Percentiles rank a stretch among this genome's conserved stretches.
Evolutionary conservation across 2,797 vertebrate genomes (phyloP).

Genomic region (Knipowitschia caucasica): DNA sequence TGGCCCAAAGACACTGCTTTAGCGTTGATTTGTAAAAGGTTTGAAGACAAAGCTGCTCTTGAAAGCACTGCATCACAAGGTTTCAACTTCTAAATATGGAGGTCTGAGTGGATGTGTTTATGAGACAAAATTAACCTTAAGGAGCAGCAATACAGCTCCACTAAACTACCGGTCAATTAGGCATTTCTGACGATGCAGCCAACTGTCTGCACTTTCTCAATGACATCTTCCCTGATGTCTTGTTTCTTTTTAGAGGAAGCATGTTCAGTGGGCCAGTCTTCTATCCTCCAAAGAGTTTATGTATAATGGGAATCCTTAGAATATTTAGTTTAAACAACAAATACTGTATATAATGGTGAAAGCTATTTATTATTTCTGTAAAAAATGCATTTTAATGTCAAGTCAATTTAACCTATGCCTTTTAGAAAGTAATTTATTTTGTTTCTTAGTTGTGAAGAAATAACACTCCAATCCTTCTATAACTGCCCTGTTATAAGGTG

Average conservation of each 20-base stretch:
- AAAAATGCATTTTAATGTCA: slow-evolving; percentile 50
- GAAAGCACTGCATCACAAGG: slow-evolving; percentile 47
- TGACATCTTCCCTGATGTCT: slow-evolving; percentile 31
- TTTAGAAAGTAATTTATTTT: slow-evolving; percentile 58
- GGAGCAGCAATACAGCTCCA: slow-evolving; percentile 52
- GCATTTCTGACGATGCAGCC: slow-evolving; percentile 43
- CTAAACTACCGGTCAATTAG: slow-evolving; percentile 50
- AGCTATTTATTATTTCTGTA: slow-evolving; percentile 79
- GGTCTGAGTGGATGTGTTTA: slow-evolving; percentile 38
- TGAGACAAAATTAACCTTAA: slow-evolving; percentile 48
- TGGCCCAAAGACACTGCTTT: slow-evolving; percentile 68
- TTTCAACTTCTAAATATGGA: slow-evolving; percentile 46
- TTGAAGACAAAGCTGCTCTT: slow-evolving; percentile 45
- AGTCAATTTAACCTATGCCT: slow-evolving; percentile 45
- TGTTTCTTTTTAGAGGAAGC: slow-evolving; percentile 29
- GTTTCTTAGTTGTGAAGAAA: slow-evolving; percentile 12
- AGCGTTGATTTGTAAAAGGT: slow-evolving; percentile 54
- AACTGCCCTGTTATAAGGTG: slow-evolving; percentile 15
- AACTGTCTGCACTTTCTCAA: slow-evolving; percentile 28
- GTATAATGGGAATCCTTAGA: slow-evolving; percentile 29
- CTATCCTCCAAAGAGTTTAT: slow-evolving; percentile 47
- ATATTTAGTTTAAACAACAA: slow-evolving; percentile 62
- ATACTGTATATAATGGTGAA: slow-evolving; percentile 60
- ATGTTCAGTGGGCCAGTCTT: slow-evolving; percentile 42
- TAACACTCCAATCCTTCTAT: slow-evolving; percentile 31